Conservation (phyloP, 2,797 vertebrate species). For the Syncerus caffer region DNA sequence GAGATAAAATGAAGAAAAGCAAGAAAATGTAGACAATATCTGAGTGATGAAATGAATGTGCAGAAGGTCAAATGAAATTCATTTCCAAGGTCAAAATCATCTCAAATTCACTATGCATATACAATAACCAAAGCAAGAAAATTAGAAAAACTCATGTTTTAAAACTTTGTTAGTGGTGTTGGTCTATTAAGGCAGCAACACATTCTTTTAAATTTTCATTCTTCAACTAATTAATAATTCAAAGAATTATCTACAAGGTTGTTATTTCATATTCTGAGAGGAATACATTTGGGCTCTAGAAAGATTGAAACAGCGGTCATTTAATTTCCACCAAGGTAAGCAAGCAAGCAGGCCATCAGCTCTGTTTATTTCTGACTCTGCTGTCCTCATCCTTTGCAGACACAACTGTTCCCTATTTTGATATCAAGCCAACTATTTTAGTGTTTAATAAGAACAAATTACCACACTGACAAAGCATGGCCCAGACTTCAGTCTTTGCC, state of each 20-base stretch:
- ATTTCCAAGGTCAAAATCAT: conserved; percentile 29
- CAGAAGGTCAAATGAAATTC: not conserved
- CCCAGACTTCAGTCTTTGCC: not conserved
- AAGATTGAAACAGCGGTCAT: not conserved
- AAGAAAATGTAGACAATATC: not conserved
- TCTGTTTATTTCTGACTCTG: not conserved
- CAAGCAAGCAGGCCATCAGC: not conserved
- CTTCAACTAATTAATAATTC: not conserved
- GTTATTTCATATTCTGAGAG: not conserved
- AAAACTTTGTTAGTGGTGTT: not conserved
- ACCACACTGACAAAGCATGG: not conserved
- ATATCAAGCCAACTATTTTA: not conserved
- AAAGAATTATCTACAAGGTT: not conserved
- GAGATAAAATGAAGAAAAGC: not conserved
- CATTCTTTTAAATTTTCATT: not conserved
- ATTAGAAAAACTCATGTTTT: not conserved
- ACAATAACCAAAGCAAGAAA: not conserved
- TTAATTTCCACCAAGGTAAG: not conserved
- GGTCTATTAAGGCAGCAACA: not conserved
- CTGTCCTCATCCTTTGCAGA: not conserved
- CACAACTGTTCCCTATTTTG: not conserved
- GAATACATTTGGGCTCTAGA: not conserved
- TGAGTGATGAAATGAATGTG: not conserved
- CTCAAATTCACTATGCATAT: not conserved
- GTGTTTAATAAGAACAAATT: not conserved